Evolutionary conservation across 2,888 invertebrate species (phyloP).

Genomic region (Acleris emargana): DNA sequence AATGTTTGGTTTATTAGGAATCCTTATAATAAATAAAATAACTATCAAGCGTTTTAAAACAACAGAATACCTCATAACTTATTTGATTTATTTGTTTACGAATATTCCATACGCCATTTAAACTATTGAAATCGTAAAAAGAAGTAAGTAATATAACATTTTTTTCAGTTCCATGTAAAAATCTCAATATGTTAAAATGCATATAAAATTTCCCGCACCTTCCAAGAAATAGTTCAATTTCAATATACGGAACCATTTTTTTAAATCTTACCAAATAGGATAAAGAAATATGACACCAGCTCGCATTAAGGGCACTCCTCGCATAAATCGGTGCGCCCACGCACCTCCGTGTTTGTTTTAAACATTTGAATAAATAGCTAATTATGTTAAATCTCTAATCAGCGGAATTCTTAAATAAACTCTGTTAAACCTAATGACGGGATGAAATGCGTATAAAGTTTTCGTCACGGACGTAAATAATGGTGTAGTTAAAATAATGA

Average conservation of each 20-base stretch:
- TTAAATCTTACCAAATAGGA: constrained; percentile 28
- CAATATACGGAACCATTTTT: constrained; percentile 19
- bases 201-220: too few relatives aligned
- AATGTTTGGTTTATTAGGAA: constrained; percentile 8
- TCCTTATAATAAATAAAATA: constrained; percentile 1
- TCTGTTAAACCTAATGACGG: constrained; percentile 39
- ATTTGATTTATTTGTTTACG: too few relatives aligned
- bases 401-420: constrained; percentile 49
- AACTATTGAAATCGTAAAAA: too few relatives aligned
- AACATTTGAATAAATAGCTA: constrained; percentile 70
- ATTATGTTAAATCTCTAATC: constrained; percentile 69
- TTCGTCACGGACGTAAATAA: constrained; percentile 35
- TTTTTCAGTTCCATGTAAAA: too few relatives aligned
- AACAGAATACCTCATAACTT: not conserved
- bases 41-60: not conserved
- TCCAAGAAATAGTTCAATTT: not conserved
- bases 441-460: constrained; percentile 34
- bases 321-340: constrained; percentile 58
- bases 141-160: too few relatives aligned
- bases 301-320: constrained; percentile 51
- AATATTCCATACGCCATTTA: too few relatives aligned
- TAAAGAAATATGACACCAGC: constrained; percentile 34
- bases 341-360: constrained; percentile 59
- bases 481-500: constrained; percentile 33
- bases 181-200: too few relatives aligned